phyloP scores from a whole-genome alignment of 1,140 invertebrate genomes.

The Sycophaga agraensis region DNA sequence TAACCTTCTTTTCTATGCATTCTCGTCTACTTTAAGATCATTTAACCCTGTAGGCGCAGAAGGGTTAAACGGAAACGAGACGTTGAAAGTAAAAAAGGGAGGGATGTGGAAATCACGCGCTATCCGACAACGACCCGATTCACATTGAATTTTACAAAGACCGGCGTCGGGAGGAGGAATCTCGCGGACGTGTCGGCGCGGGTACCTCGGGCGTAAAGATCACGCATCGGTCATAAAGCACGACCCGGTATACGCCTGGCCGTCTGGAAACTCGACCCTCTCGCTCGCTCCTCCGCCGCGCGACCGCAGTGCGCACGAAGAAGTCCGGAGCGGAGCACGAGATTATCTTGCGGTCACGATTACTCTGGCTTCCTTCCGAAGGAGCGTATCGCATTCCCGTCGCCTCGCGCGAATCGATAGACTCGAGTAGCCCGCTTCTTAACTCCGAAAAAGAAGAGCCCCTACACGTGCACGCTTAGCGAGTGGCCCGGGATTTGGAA shows the following conservation, averaged over 20 bases:
- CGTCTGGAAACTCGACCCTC: not conserved
- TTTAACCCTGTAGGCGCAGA: too few relatives aligned
- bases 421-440: not conserved
- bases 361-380: constrained; percentile 52
- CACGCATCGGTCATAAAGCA: constrained; percentile 14
- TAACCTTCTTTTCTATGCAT: too few relatives aligned
- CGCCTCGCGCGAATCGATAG: constrained; percentile 10
- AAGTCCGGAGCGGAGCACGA: constrained; percentile 16
- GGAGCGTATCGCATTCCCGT: constrained; percentile 45
- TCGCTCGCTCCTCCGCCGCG: constrained; percentile 16
- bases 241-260: not conserved
- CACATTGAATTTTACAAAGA: constrained; percentile 3
- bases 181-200: not conserved
- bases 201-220: not conserved
- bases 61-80: too few relatives aligned
- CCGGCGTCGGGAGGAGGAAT: not conserved
- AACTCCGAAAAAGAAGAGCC: too few relatives aligned
- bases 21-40: too few relatives aligned
- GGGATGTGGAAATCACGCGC: too few relatives aligned
- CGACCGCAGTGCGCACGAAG: not conserved
- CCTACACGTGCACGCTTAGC: too few relatives aligned
- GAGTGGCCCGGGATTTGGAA: too few relatives aligned
- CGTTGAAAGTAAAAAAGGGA: too few relatives aligned
- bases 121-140: too few relatives aligned
- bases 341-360: constrained; percentile 55